Conservation (phyloP, 2,113 vertebrate genomes). For the Dasyornis broadbenti region DNA sequence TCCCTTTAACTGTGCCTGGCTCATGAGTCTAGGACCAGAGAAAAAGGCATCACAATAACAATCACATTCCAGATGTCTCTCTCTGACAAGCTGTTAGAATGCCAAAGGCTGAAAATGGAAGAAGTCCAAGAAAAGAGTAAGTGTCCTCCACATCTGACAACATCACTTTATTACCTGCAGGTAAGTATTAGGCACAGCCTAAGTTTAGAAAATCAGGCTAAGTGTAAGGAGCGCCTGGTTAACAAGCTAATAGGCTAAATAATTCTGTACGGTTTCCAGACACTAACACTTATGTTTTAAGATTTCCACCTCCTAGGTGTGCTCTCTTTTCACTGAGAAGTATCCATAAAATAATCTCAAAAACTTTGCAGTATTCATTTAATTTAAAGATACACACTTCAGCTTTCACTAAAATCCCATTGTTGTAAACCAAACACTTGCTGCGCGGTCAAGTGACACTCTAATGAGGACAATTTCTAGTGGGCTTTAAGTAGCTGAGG, state of each 20-base stretch:
- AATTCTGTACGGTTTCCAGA: conserved; percentile 18
- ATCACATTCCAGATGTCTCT: neutral
- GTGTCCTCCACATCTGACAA: neutral
- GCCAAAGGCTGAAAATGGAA: conserved; percentile 10
- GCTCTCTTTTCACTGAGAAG: neutral
- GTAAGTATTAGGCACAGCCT: conserved; percentile 13
- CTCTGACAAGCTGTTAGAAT: neutral
- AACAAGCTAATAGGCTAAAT: conserved; percentile 3
- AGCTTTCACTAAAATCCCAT: neutral
- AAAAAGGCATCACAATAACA: neutral
- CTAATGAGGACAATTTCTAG: neutral
- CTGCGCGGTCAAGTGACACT: neutral
- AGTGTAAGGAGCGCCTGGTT: neutral
- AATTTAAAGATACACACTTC: conserved; percentile 14
- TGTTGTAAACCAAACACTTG: conserved; percentile 5
- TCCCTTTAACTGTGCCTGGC: too few species aligned
- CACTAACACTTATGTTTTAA: neutral
- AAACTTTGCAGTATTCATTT: neutral
- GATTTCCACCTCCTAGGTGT: conserved; percentile 5
- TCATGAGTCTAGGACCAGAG: too few species aligned
- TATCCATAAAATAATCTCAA: neutral
- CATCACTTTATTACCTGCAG: conserved; percentile 3
- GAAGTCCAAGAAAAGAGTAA: conserved; percentile 34
- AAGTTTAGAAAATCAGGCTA: conserved; percentile 33
- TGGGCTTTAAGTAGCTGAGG: neutral